A percentile compares a stretch with the other conserved stretches of the same genome.
phyloP scores from a whole-genome alignment of 2,888 invertebrate genomes.

The Ophraella communa region DNA sequence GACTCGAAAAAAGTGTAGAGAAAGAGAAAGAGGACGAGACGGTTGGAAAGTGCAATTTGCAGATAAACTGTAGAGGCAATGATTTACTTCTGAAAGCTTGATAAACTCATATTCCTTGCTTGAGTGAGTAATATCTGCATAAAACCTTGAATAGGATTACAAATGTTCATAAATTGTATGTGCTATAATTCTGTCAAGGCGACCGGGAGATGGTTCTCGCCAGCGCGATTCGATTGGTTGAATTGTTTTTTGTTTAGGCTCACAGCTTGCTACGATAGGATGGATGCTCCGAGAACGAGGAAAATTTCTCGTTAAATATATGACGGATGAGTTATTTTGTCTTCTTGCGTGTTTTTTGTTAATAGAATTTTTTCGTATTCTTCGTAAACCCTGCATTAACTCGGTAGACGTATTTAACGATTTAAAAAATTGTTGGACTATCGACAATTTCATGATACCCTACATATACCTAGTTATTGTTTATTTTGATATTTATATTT shows the following conservation, averaged over 20 bases:
- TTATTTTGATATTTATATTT: no score
- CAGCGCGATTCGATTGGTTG: constrained; percentile 27
- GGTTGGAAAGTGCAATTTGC: constrained; percentile 68
- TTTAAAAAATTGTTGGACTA: no score
- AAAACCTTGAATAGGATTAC: constrained; percentile 63
- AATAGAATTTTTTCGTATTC: not conserved
- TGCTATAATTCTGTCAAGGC: constrained; percentile 61
- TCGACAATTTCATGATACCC: no score
- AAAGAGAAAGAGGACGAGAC: constrained; percentile 29
- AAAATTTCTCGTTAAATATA: constrained; percentile 15
- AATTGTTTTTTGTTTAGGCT: constrained; percentile 34
- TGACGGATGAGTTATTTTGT: constrained; percentile 20
- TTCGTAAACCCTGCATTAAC: not conserved
- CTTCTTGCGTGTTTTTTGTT: not conserved
- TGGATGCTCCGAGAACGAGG: not conserved
- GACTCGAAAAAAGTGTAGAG: constrained; percentile 9
- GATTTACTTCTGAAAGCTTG: constrained; percentile 75
- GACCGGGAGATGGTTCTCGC: constrained; percentile 29
- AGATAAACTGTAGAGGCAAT: constrained; percentile 67
- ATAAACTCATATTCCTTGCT: constrained; percentile 62
- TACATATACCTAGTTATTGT: no score
- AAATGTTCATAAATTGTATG: constrained; percentile 62
- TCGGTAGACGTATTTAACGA: not conserved
- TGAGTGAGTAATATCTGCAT: constrained; percentile 63
- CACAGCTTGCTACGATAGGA: not conserved